Conservation (phyloP, 2,888 invertebrate genomes). For the Drosophila mercatorum region DNA sequence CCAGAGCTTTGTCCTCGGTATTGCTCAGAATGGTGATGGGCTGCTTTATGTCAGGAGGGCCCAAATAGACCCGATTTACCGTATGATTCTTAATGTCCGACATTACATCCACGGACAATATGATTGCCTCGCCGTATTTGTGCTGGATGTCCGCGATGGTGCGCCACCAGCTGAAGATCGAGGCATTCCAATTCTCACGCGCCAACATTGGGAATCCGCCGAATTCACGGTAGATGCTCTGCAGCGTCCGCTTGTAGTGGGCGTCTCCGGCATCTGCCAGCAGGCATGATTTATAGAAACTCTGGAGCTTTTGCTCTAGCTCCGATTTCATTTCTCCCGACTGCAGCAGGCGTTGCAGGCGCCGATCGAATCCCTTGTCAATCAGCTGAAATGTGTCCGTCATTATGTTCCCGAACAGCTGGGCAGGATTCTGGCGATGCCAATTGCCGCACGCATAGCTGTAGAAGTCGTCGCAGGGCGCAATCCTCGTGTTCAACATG, state of each 20-base stretch:
- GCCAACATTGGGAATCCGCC: constrained; percentile 69
- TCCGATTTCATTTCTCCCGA: constrained; percentile 21
- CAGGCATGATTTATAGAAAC: constrained; percentile 77
- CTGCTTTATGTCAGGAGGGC: constrained; percentile 47
- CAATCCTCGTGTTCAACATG: constrained; percentile 89
- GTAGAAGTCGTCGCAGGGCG: constrained; percentile 93
- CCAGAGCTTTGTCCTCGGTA: constrained; percentile 9
- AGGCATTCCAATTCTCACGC: constrained; percentile 55
- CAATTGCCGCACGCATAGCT: constrained; percentile 94
- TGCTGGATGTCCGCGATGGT: constrained; percentile 68
- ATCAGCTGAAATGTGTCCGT: constrained; percentile 72
- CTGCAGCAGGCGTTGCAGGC: constrained; percentile 53
- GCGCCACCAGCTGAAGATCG: constrained; percentile 77
- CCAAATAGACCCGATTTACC: constrained; percentile 68
- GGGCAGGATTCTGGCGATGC: constrained; percentile 84
- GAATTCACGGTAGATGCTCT: constrained; percentile 57
- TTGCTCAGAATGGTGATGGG: not conserved
- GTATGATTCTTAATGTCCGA: constrained; percentile 66
- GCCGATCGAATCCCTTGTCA: constrained; percentile 66
- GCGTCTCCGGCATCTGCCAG: constrained; percentile 44
- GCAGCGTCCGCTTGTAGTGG: constrained; percentile 60
- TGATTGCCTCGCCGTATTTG: constrained; percentile 72
- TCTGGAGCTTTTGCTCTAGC: constrained; percentile 69
- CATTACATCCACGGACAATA: constrained; percentile 73
- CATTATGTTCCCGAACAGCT: constrained; percentile 48